Evolutionary conservation across 2,888 invertebrate species (phyloP).

Genomic region (Neuroscelio doddi): DNA sequence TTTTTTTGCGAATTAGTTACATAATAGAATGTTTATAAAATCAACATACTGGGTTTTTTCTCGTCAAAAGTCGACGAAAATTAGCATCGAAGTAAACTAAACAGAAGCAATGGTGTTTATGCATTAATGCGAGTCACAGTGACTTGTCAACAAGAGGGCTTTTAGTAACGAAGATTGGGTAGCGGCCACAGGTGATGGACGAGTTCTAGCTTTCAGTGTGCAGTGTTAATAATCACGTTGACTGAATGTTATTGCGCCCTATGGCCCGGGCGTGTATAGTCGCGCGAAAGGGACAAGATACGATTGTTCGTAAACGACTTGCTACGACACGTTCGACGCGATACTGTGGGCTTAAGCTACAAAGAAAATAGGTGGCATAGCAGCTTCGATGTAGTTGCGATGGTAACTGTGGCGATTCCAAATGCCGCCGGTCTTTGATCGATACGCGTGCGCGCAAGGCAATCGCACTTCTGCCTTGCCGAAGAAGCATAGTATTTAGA

Average conservation of each 20-base stretch:
- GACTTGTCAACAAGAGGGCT: slow-evolving; percentile 39
- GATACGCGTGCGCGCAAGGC: slow-evolving; percentile 41
- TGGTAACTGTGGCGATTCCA: slow-evolving; percentile 45
- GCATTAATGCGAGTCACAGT: slow-evolving; percentile 37
- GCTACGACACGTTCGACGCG: slow-evolving; percentile 29
- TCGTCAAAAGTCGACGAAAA: no score
- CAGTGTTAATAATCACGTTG: slow-evolving; percentile 42
- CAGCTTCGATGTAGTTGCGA: slow-evolving; percentile 37
- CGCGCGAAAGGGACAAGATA: slow-evolving; percentile 33
- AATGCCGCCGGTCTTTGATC: slow-evolving; percentile 42
- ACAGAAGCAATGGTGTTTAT: slow-evolving; percentile 36
- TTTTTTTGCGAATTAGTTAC: no score
- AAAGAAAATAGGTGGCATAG: slow-evolving; percentile 13
- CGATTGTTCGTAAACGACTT: slow-evolving; percentile 20
- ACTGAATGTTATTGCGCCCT: no score
- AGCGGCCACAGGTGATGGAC: slow-evolving; percentile 51
- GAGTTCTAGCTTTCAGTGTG: slow-evolving; percentile 22
- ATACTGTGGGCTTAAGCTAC: slow-evolving; percentile 26
- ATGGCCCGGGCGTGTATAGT: slow-evolving; percentile 25
- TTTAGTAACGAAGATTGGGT: slow-evolving; percentile 42
- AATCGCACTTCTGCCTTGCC: slow-evolving; percentile 8
- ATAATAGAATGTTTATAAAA: no score
- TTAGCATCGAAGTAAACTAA: slow-evolving; percentile 20
- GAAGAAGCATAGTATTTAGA: neutral
- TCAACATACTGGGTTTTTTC: no score